Base-by-base conservation (phyloP, 2,888 invertebrate species). In the Eristalinus sepulchralis region DNA sequence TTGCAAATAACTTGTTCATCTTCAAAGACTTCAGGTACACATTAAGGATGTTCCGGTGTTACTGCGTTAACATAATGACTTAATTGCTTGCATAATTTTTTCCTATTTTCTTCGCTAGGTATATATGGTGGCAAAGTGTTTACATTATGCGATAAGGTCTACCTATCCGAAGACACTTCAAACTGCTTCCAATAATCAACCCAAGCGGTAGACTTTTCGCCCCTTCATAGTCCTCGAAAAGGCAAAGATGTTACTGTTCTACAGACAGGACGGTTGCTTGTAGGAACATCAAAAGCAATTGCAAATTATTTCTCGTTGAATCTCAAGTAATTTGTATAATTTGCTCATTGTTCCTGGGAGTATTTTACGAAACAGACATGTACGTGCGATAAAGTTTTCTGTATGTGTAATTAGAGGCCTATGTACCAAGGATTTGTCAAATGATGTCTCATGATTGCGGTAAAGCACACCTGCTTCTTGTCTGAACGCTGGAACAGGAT, bases 201-300 rank as follows among this genome's bases (percentile, higher is more conserved):
- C 82, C 71, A 75, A 71, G 86, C 78, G 83, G 67, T 75, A 77
- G 83, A 78, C 83, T 83, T 86, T 83, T 73, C 72, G 82, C 82
- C 68, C 72, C 31, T 72, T 63, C 67, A 73, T 82, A 72, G 86
- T 72, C 83, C 86, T 83, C 78, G 78, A 78, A 75, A 82, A 86
- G 70, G 78, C 78, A 78, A 70, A 83, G 83, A 83, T 83, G 83
- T 83, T 75, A 83, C 78, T 86, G 82, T 79, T 34, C 62, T 70
- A 64, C 73, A 81, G 68, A 55, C 73, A 78, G 73, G 63, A 63
- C 62, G 76, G 63, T 85, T 47, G 80, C 76, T 84, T 73, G 82
- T 85, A 85, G 86, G 83, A 83, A 86, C 86, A 86, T 86, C 86
- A 86, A 86, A 86, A 83, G 86, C 86, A 86, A 86, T 86, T 86